Base-by-base conservation (phyloP, 2,888 invertebrate genomes). In the Callyntrura guangdongensis region DNA sequence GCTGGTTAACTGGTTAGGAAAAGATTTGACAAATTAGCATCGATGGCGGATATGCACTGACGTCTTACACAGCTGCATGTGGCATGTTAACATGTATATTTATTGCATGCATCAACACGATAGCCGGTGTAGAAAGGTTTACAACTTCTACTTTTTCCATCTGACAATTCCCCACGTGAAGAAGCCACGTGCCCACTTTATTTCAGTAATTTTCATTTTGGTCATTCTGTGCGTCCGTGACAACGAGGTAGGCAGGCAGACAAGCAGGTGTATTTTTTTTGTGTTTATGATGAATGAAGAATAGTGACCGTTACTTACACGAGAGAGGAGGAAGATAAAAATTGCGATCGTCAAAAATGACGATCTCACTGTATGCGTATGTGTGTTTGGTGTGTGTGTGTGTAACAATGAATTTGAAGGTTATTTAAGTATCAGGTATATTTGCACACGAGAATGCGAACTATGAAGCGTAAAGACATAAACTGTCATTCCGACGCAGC, bases 121-220 rank as follows among this genome's bases (percentile, higher is more conserved):
- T 6, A 56, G 17, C 14, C n/a, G 17, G 56, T 56, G 14, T 56
- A n/a, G 17, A 56, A 56, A 11, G 20, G 61, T 22, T 20, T 67
- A 67, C 25, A 12, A 67, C 27, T 27, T 12, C 20, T 0, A 64
- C 20, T 64, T 22, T 59, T 59, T 64, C 9, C 20, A 3, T 64
- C 64, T 59, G 59, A 22, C 64, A 64, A 64, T 67, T 67, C 12
- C 27, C 1, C 27, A 67, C 67, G 27, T 67, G 67, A 67, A 72
- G 20, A 45, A 72, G 36, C 49, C 74, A 74, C 74, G 74, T 74
- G 74, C 74, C 36, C 22, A 22, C n/a, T 14, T 20, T 47, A 20
- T 49, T 49, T 20, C 67, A 47, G 47, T 20, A 17, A 49, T 9
- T 45, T 72, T 72, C 14, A 22, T 22, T 61, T 61, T 67, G 72